Evolutionary conservation across 2,888 invertebrate genomes (phyloP), one percentile per base, ranked within the genome.

Genomic region (Agonopterix alstromeriana): DNA sequence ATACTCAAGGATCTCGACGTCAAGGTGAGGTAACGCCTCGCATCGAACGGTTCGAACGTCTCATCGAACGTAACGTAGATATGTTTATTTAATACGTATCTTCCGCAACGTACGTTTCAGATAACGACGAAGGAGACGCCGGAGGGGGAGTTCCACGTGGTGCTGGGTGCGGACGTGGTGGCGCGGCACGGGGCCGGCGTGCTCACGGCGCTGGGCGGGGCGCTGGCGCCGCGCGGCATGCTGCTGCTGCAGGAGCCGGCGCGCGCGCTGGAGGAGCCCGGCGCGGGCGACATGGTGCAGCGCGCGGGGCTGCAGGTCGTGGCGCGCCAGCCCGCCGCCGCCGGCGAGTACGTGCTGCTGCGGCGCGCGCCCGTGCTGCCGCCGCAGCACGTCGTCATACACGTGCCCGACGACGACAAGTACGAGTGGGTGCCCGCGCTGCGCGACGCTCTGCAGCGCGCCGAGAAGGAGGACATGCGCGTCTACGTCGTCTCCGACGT

Each of bases 361-460:
- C 92, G 94, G 42, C 92, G 91, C 64, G 63, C 67, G 0, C 68
- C 79, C 27, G 68, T 70, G 45, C 57, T 76, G 54, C 82, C 85
- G 3, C 46, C 65, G 1, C 27, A 27, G 27, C 68, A 75, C 43
- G 79, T 89, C n/a, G 84, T 94, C 0, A 79, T 97, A 2, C 89
- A 92, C 54, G 82, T 95, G 17, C 92, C 92, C 0, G 92, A 92
- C 0, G 91, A 91, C 51, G 89, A 91, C 66, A 10, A 55, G 27
- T 96, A 93, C 79, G 76, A 76, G 1, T 98, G 98, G 98, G 92
- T 98, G 45, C 95, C 95, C 45, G 82, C 89, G 8, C 82, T 98
- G 38, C 97, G 97, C 75, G 90, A 89, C 1, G 93, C 94, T 0
- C 70, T 98, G 73, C 91, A 91, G 53, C 91, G 92, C 51, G 89